Evolutionary conservation across 2,888 invertebrate species (phyloP).

Genomic region (Philhelius pedissequus): DNA sequence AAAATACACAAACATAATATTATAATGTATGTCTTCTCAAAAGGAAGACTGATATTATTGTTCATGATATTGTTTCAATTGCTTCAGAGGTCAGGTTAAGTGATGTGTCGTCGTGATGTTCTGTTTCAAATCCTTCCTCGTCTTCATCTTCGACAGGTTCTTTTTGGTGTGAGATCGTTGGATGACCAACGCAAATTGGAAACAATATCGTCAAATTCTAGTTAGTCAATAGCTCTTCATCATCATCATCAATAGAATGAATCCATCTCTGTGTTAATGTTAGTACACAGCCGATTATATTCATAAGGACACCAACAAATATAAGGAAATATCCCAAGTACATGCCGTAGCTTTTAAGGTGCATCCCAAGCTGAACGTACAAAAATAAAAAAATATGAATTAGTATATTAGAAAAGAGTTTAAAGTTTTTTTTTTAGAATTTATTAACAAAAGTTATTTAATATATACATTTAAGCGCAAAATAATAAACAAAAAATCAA

Average conservation of each 20-base stretch:
- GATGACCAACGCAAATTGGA: constrained; percentile 48
- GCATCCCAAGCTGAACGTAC: constrained; percentile 73
- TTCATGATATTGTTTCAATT: constrained; percentile 47
- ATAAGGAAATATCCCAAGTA: constrained; percentile 74
- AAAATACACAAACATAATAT: neutral
- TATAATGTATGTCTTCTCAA: constrained; percentile 2
- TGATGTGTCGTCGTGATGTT: constrained; percentile 42
- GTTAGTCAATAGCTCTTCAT: constrained; percentile 74
- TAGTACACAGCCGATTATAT: constrained; percentile 73
- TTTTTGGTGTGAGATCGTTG: constrained; percentile 59
- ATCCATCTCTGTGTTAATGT: constrained; percentile 76
- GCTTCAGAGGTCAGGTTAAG: constrained; percentile 37
- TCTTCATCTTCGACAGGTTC: constrained; percentile 11
- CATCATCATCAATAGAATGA: constrained; percentile 72
- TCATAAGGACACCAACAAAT: constrained; percentile 73
- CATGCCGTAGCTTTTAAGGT: constrained; percentile 74
- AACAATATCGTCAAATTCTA: constrained; percentile 64
- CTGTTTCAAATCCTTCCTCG: constrained; percentile 7
- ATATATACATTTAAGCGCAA: no score
- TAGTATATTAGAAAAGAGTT: neutral
- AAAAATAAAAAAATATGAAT: neutral
- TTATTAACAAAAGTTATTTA: no score
- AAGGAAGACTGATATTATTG: constrained; percentile 36
- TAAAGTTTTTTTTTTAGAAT: no score
- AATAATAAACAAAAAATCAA: no score